phyloP scores from a whole-genome alignment of 2,113 vertebrate species.

The Trochalopteron elliotii region DNA sequence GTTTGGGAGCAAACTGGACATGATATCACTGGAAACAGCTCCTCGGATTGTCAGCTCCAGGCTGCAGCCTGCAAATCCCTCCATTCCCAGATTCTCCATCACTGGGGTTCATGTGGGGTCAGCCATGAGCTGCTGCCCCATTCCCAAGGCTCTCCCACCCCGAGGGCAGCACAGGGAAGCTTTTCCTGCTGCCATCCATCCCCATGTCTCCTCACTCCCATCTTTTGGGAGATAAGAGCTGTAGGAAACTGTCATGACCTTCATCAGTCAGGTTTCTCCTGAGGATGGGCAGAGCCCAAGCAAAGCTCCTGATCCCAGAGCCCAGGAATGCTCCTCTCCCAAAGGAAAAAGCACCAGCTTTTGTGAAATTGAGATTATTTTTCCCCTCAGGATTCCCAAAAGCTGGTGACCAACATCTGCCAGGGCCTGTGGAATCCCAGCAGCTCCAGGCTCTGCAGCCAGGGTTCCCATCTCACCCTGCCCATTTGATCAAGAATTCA shows the following conservation, averaged over 20 bases:
- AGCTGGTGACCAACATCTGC: background rate
- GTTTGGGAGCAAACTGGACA: background rate
- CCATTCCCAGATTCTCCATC: background rate
- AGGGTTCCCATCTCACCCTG: background rate
- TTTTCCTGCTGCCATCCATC: background rate
- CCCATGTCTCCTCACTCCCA: background rate
- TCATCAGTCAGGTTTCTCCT: background rate
- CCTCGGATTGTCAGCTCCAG: background rate
- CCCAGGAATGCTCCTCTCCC: background rate
- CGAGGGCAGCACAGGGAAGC: background rate
- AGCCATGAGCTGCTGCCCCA: background rate
- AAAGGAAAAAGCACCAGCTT: background rate
- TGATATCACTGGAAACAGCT: background rate
- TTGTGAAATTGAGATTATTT: background rate
- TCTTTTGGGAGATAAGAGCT: background rate
- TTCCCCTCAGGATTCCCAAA: background rate
- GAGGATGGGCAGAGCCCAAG: background rate
- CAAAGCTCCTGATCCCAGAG: background rate
- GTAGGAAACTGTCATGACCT: background rate
- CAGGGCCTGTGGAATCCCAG: background rate
- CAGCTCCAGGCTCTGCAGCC: background rate
- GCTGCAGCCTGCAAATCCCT: background rate
- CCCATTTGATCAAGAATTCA: background rate
- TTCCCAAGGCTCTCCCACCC: background rate
- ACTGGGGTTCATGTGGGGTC: background rate